Evolutionary conservation across 2,888 invertebrate species (phyloP).

Genomic region (Girardia tigrina): DNA sequence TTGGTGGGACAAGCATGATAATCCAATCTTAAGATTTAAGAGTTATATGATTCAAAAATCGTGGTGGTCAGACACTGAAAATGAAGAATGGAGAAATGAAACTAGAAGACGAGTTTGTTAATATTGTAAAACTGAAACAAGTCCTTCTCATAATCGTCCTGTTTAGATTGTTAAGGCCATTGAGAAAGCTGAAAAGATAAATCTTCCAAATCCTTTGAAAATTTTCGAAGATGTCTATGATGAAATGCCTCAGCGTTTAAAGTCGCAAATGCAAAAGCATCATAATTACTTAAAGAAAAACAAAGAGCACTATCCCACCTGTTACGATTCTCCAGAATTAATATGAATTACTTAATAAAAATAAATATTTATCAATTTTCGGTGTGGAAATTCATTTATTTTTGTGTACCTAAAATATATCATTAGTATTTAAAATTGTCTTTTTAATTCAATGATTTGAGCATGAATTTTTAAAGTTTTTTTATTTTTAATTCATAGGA

Average conservation of each 20-base stretch:
- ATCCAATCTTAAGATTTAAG: conserved; percentile 69
- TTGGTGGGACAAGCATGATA: conserved; percentile 67
- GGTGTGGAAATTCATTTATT: too few relatives aligned
- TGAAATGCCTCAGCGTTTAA: conserved; percentile 65
- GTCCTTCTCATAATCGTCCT: neutral
- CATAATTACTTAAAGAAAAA: conserved; percentile 68
- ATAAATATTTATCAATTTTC: neutral
- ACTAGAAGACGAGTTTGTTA: conserved; percentile 57
- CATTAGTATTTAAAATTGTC: too few relatives aligned
- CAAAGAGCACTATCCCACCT: conserved; percentile 66
- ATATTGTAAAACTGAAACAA: neutral
- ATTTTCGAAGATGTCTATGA: conserved; percentile 82
- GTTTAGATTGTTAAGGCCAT: conserved; percentile 60
- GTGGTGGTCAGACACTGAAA: conserved; percentile 66
- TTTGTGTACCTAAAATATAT: too few relatives aligned
- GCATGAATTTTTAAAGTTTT: too few relatives aligned
- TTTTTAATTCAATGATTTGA: too few relatives aligned
- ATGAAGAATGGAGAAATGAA: conserved; percentile 60
- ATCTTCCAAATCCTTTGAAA: conserved; percentile 71
- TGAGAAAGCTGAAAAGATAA: conserved; percentile 67
- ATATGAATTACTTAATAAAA: neutral
- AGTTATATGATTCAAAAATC: conserved; percentile 65
- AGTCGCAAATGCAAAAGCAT: conserved; percentile 69
- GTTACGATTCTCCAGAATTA: neutral
- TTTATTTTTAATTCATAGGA: too few relatives aligned